These are phyloP conservation scores for Drosophila colorata DNA, from an alignment of 2,888 invertebrate genomes.

Conservation along the genomic window DNA sequence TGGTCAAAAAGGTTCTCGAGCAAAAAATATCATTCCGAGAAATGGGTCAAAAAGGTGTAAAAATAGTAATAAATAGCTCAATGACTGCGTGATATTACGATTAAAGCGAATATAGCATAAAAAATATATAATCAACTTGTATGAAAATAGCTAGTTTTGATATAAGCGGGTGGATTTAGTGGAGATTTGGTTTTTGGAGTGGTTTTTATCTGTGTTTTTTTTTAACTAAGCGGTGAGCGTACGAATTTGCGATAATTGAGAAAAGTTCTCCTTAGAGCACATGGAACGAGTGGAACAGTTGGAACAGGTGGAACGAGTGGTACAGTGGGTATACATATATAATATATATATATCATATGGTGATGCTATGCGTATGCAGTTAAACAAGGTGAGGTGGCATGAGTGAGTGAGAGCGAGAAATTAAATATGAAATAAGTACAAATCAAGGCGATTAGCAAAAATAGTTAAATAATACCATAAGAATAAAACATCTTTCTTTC, in stretches of 20 bases:
- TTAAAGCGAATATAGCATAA: conserved; percentile 21
- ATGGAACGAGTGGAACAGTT: conserved; percentile 6
- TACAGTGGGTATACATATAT: conserved; percentile 28
- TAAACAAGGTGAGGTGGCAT: conserved; percentile 43
- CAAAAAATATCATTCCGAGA: conserved; percentile 85
- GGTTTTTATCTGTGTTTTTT: conserved; percentile 15
- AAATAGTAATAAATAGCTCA: conserved; percentile 24
- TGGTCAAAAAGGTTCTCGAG: conserved; percentile 77
- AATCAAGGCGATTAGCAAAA: conserved; percentile 68
- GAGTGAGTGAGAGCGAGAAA: conserved; percentile 51
- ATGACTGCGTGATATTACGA: conserved; percentile 34
- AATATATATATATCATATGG: conserved; percentile 26
- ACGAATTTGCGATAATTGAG: conserved; percentile 16
- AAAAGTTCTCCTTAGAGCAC: neutral
- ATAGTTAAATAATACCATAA: conserved; percentile 65
- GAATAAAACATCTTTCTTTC: conserved; percentile 69
- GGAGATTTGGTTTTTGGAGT: neutral
- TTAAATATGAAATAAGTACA: conserved; percentile 54
- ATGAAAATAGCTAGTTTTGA: conserved; percentile 11
- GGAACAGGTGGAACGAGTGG: conserved; percentile 12
- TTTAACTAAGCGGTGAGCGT: conserved; percentile 8
- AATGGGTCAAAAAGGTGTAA: conserved; percentile 79
- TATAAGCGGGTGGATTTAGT: conserved; percentile 13
- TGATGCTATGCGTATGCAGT: conserved; percentile 48
- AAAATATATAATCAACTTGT: conserved; percentile 9